Conservation (phyloP, 2,113 vertebrate genomes). For the Thymallus thymallus region DNA sequence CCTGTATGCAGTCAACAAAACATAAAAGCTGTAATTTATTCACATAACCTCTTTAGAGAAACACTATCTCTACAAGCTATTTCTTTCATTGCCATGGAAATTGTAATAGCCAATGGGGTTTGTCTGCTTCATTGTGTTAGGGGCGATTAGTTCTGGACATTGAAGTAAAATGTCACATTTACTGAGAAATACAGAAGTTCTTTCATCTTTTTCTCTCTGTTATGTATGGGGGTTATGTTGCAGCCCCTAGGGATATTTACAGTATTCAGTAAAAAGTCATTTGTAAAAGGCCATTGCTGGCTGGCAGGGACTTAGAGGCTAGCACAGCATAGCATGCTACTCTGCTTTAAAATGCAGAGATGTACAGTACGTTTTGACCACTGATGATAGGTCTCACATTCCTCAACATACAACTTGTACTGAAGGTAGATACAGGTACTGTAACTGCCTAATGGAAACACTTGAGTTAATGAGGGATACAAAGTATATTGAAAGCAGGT, state of each 20-base stretch:
- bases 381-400: too few relatives aligned
- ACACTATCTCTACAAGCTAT: too few relatives aligned
- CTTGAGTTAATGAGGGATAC: too few relatives aligned
- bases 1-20: too few relatives aligned
- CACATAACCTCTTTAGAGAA: too few relatives aligned
- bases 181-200: neutral
- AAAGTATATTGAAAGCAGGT: too few relatives aligned
- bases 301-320: neutral
- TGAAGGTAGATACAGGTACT: too few relatives aligned
- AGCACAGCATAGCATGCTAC: neutral
- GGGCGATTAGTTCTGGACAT: neutral
- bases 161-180: neutral
- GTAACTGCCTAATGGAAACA: too few relatives aligned
- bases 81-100: too few relatives aligned
- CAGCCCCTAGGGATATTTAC: neutral
- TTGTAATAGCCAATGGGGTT: neutral
- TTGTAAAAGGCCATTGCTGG: neutral
- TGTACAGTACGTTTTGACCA: too few relatives aligned
- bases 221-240: neutral
- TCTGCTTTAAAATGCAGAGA: neutral
- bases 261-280: neutral
- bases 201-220: neutral
- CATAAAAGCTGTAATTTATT: too few relatives aligned
- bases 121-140: neutral
- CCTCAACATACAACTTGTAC: too few relatives aligned